Percentiles rank a stretch among this genome's conserved stretches.
These are phyloP conservation scores for Trematomus bernacchii DNA, from an alignment of 2,797 vertebrate species.

Conservation along the genomic window DNA sequence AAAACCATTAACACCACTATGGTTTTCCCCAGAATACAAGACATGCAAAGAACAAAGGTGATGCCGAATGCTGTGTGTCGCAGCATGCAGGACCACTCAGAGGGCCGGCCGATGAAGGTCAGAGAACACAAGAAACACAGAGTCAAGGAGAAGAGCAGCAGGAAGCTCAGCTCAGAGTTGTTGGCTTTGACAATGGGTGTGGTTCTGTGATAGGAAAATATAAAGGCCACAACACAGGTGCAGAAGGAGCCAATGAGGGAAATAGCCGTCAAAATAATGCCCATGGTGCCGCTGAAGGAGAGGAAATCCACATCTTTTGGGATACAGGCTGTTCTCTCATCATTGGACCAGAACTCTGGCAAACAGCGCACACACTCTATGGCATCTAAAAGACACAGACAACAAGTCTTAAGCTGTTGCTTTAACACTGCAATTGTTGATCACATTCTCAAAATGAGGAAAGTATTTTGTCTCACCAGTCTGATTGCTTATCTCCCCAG, in stretches of 20 bases:
- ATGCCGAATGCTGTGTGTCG: conserved; percentile 86
- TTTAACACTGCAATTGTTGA: conserved; percentile 5
- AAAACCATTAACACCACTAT: conserved; percentile 88
- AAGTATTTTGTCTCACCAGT: conserved; percentile 77
- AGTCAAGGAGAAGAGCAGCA: conserved; percentile 85
- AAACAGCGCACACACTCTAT: conserved; percentile 84
- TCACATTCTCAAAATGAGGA: conserved; percentile 9
- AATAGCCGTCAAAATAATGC: conserved; percentile 75
- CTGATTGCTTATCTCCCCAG: conserved; percentile 89
- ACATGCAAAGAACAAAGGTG: conserved; percentile 86
- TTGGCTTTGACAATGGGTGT: conserved; percentile 85
- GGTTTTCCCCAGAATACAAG: conserved; percentile 87
- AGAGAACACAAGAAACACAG: conserved; percentile 87
- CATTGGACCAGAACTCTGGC: conserved; percentile 87
- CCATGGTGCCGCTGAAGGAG: conserved; percentile 84
- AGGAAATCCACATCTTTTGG: conserved; percentile 86
- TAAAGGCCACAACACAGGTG: conserved; percentile 74
- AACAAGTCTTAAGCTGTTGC: conserved; percentile 11
- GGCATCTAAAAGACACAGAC: conserved; percentile 76
- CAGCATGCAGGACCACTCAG: conserved; percentile 87
- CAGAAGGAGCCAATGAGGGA: conserved; percentile 82
- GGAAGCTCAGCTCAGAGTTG: conserved; percentile 87
- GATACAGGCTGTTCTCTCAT: conserved; percentile 79
- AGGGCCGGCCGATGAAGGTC: conserved; percentile 85
- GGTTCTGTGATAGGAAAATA: conserved; percentile 78